A percentile compares a stretch with the other conserved stretches of the same genome.
These are phyloP conservation scores for Isurus oxyrinchus DNA, from an alignment of 2,113 vertebrate species.

Conservation along the genomic window DNA sequence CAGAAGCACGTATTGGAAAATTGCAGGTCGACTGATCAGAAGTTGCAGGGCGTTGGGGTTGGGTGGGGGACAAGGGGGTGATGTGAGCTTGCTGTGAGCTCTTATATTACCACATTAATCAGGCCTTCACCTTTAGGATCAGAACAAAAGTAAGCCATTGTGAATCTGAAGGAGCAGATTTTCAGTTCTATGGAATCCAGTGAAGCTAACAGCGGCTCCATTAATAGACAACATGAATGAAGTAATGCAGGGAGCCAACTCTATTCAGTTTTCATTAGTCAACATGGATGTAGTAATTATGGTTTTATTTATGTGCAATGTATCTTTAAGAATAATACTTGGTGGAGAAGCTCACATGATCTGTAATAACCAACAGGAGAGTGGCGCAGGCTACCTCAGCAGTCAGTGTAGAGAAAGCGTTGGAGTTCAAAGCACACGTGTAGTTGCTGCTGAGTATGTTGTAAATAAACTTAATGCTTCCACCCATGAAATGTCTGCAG, in stretches of 20 bases:
- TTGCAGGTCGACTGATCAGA: not conserved
- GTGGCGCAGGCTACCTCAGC: too few species aligned
- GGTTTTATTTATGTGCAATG: too few species aligned
- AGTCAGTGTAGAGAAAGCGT: too few species aligned
- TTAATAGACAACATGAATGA: not conserved
- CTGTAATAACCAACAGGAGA: too few species aligned
- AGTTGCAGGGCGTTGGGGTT: not conserved
- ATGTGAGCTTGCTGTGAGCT: not conserved
- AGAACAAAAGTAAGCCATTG: not conserved
- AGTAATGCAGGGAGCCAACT: not conserved
- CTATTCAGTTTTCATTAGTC: not conserved
- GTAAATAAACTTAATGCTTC: too few species aligned
- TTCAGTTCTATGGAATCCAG: not conserved
- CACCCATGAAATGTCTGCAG: too few species aligned
- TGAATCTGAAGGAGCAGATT: not conserved
- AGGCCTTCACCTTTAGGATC: not conserved
- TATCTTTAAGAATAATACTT: too few species aligned
- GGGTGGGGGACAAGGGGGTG: too few species aligned
- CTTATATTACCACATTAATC: not conserved
- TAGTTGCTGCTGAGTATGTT: too few species aligned
- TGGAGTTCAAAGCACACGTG: too few species aligned
- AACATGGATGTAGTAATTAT: not conserved
- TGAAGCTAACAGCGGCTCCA: not conserved
- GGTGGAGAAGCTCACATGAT: too few species aligned
- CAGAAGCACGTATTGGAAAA: not conserved